Evolutionary conservation across 2,888 invertebrate genomes (phyloP), one percentile per base, ranked within the genome.

Genomic region (Ametastegia equiseti): DNA sequence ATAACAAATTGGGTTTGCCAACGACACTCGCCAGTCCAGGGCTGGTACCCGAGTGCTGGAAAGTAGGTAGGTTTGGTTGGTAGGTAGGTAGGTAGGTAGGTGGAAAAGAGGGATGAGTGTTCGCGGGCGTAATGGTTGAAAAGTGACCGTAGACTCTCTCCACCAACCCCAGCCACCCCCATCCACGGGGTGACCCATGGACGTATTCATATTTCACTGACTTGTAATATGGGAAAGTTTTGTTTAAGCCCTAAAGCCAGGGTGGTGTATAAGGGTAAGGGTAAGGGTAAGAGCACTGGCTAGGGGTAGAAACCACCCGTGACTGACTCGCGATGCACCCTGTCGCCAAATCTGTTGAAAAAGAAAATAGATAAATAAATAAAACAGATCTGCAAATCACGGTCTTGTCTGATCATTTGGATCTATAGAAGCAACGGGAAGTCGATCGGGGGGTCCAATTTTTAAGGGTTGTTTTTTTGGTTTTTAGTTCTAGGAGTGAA

Each of bases 1-100:
- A 91, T 91, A 91, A 91, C 91, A 91, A 91, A 91, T 91, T 90
- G 91, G 88, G 88, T 90, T 90, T 89, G 89, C 90, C 90, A 91
- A 87, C 89, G 89, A 88, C 89, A 89, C 89, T 85, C 85, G 60
- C n/a, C n/a, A n/a, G n/a, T n/a, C n/a, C n/a, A n/a, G n/a, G n/a
- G n/a, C n/a, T n/a, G n/a, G n/a, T n/a, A n/a, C n/a, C n/a, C n/a
- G n/a, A n/a, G n/a, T n/a, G n/a, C n/a, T n/a, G n/a, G n/a, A n/a
- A n/a, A n/a, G n/a, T n/a, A n/a, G n/a, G n/a, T n/a, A n/a, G n/a
- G n/a, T n/a, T n/a, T n/a, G n/a, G n/a, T n/a, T n/a, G n/a, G n/a
- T n/a, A n/a, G n/a, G n/a, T n/a, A n/a, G n/a, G n/a, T n/a, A n/a
- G n/a, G n/a, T n/a, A n/a, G n/a, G n/a, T 54, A 19, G 42, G 47